Conservation (phyloP, 1,140 invertebrate genomes). For the Listronotus bonariensis region DNA sequence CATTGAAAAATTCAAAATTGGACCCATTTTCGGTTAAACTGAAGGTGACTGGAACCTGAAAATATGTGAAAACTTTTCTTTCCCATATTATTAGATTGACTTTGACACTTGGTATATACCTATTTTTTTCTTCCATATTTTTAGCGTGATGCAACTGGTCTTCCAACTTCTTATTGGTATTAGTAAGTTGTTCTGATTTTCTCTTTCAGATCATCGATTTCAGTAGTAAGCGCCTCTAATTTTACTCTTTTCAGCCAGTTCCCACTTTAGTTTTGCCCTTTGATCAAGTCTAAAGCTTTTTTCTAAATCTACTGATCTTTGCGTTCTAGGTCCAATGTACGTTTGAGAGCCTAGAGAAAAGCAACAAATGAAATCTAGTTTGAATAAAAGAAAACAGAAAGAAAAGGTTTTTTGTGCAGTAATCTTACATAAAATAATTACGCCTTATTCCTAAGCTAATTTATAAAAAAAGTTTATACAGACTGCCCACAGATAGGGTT, state of each 20-base stretch:
- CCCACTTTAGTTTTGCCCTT: constrained; percentile 65
- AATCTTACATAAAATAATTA: too few species aligned
- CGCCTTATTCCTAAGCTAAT: too few species aligned
- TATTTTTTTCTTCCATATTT: constrained; percentile 49
- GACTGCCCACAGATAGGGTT: too few species aligned
- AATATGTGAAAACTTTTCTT: too few species aligned
- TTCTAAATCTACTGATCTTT: constrained; percentile 62
- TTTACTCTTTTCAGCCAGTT: constrained; percentile 62
- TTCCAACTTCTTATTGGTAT: constrained; percentile 62
- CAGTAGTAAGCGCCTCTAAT: constrained; percentile 61
- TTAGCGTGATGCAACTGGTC: constrained; percentile 47
- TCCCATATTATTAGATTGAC: too few species aligned
- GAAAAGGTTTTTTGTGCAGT: too few species aligned
- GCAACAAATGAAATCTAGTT: background rate
- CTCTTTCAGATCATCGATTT: constrained; percentile 62
- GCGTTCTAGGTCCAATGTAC: constrained; percentile 59
- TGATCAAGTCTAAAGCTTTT: constrained; percentile 63
- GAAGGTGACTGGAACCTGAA: too few species aligned
- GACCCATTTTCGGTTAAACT: too few species aligned
- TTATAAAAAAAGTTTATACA: too few species aligned
- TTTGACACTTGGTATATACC: too few species aligned
- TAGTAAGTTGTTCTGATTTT: constrained; percentile 66
- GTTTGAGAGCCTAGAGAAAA: constrained; percentile 53
- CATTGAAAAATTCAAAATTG: too few species aligned
- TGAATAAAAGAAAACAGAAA: too few species aligned